A percentile compares a stretch with the other conserved stretches of the same genome.
Evolutionary conservation across 2,888 invertebrate species (phyloP).

Genomic region (Arctia plantaginis): DNA sequence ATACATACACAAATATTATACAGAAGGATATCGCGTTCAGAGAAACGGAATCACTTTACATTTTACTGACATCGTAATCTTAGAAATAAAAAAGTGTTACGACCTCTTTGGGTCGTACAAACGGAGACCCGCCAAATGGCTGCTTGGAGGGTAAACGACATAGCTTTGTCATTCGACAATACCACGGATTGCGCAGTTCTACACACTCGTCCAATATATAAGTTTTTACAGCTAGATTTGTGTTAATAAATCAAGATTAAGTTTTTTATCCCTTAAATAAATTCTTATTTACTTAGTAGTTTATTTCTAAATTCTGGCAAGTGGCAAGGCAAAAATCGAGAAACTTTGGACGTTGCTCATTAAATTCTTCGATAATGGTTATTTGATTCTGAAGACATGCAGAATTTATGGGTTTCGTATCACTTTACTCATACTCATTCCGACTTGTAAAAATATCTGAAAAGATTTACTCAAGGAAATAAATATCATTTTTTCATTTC

Average conservation of each 20-base stretch:
- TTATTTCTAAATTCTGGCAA: not conserved
- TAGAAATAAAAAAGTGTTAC: slow-evolving; percentile 69
- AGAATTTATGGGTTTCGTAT: too few relatives aligned
- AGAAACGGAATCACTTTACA: slow-evolving; percentile 71
- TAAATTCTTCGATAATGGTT: too few relatives aligned
- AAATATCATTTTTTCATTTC: too few relatives aligned
- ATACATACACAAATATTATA: slow-evolving; percentile 16
- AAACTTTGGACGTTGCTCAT: not conserved
- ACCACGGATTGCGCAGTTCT: slow-evolving; percentile 67
- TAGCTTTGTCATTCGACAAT: slow-evolving; percentile 73
- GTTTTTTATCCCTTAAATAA: not conserved
- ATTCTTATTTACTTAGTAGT: not conserved
- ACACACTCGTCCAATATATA: slow-evolving; percentile 33
- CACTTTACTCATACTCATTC: too few relatives aligned
- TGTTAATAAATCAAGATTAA: slow-evolving; percentile 12
- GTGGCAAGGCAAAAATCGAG: not conserved
- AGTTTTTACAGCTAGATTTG: slow-evolving; percentile 25
- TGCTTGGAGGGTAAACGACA: slow-evolving; percentile 61
- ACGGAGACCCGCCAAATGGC: slow-evolving; percentile 57
- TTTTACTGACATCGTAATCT: slow-evolving; percentile 73
- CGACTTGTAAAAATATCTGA: too few relatives aligned
- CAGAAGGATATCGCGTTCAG: slow-evolving; percentile 44
- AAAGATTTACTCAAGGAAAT: too few relatives aligned
- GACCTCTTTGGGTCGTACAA: slow-evolving; percentile 50
- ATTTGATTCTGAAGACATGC: too few relatives aligned